Evolutionary conservation across 2,888 invertebrate genomes (phyloP), one percentile per base, ranked within the genome.

Genomic region (Xestia xanthographa): DNA sequence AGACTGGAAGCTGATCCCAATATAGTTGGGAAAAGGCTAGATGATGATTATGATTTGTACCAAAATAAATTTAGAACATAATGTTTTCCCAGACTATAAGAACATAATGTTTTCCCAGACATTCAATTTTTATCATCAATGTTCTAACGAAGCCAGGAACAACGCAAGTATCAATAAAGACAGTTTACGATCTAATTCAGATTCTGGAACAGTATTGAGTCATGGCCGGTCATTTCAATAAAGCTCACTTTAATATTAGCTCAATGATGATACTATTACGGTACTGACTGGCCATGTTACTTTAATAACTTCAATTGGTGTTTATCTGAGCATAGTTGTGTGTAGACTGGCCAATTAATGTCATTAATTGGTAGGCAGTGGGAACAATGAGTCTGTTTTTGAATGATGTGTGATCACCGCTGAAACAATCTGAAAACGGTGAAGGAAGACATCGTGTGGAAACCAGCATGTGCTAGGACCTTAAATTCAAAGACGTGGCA

Each of bases 221-320:
- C 89, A 87, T 58, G 83, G 84, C 29, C 83, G 86, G 86, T 86
- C 88, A 84, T 85, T 84, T 85, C 75, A 89, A 89, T 89, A 78
- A 87, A 82, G 65, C 62, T 73, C 65, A 65, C 26, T 71, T 71
- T 84, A 81, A 77, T 82, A 84, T 71, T 86, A 86, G 66, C 70
- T 83, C 50, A 72, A 62, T 73, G 72, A 75, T 63, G 45, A 65
- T 62, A 6, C 48, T 69, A 63, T 71, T 66, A 43, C 38, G 58
- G 65, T 50, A 62, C 62, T 43, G 60, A 38, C 66, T 38, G 34
- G 22, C 20, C 20, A 9, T 87, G 67, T 34, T 79, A 62, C 67
- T 26, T 8, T 50, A 71, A 73, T 77, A 68, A 75, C 58, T 65
- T 11, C 50, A 72, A 87, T 82, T 82, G 73, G 12, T 66, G 68